These are phyloP conservation scores for Alligator sinensis DNA, from an alignment of 2,113 vertebrate genomes.

Conservation along the genomic window DNA sequence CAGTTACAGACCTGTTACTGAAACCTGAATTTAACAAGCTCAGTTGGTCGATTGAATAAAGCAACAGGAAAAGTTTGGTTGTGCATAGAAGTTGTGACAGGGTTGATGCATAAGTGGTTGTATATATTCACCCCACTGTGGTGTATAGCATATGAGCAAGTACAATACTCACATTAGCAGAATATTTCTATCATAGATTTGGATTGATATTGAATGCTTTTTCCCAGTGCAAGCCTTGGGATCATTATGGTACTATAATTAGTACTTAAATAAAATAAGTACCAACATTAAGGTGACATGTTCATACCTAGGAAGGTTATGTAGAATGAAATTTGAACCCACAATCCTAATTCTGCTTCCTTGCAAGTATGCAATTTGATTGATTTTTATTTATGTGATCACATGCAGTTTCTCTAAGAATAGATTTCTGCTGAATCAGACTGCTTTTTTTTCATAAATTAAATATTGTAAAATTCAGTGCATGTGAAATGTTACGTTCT, in stretches of 20 bases:
- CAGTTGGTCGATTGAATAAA: no score
- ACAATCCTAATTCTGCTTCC: background rate
- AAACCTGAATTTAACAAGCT: no score
- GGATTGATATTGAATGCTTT: background rate
- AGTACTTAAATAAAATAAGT: background rate
- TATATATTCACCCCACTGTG: no score
- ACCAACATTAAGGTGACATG: background rate
- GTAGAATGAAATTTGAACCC: background rate
- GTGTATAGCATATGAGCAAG: background rate
- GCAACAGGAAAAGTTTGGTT: no score
- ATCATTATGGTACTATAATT: background rate
- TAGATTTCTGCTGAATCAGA: background rate
- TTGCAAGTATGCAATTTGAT: background rate
- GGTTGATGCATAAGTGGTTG: no score
- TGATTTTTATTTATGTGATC: background rate
- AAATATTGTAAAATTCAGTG: background rate
- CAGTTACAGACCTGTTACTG: no score
- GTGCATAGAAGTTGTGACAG: no score
- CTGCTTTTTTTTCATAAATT: background rate
- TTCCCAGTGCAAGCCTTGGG: background rate
- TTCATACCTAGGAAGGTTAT: background rate
- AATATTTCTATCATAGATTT: background rate
- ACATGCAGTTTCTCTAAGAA: background rate
- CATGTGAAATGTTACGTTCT: background rate
- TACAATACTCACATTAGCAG: background rate